Base-by-base conservation (phyloP, 2,888 invertebrate species). In the Tiliacea aurago region DNA sequence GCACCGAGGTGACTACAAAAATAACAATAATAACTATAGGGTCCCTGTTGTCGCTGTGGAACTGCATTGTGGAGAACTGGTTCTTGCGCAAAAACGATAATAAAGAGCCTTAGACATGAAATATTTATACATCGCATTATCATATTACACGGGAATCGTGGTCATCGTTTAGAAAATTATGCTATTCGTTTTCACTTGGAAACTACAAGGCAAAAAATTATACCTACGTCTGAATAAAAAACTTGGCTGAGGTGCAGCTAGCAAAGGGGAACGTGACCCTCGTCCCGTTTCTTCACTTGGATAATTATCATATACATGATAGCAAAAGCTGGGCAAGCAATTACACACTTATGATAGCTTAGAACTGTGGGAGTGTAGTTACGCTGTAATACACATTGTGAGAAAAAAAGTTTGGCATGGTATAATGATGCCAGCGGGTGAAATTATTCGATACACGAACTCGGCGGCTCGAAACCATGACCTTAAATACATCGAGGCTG, bases 101-200 rank as follows among this genome's bases (percentile, higher is more conserved):
- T 92, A 94, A 93, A 92, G 91, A 90, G 87, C 90, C 90, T 89
- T 92, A 94, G 92, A 92, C 93, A 95, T 95, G 93, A 94, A 95
- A 95, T 94, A 95, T 95, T 95, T 95, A 95, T 95, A 94, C 92
- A 90, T 92, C 90, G 90, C 94, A 96, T 96, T 96, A 96, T 95
- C 95, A 96, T 96, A 96, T 95, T 95, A 96, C 96, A 95, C 88
- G 95, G 92, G 95, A 94, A 93, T 93, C 94, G 94, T 95, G 95
- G 94, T 93, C 93, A 94, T 94, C 92, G 94, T 91, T 94, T 94
- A 94, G 94, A 94, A 95, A 95, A 96, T 95, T 94, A 95, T 94
- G 91, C 94, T 93, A 91, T 94, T 93, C 93, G 91, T 94, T 96
- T 96, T 95, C 94, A 95, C 94, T 95, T 89, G 91, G 91, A 90